These are phyloP conservation scores for Cephus cinctus DNA, from an alignment of 1,140 invertebrate species.

Conservation along the genomic window DNA sequence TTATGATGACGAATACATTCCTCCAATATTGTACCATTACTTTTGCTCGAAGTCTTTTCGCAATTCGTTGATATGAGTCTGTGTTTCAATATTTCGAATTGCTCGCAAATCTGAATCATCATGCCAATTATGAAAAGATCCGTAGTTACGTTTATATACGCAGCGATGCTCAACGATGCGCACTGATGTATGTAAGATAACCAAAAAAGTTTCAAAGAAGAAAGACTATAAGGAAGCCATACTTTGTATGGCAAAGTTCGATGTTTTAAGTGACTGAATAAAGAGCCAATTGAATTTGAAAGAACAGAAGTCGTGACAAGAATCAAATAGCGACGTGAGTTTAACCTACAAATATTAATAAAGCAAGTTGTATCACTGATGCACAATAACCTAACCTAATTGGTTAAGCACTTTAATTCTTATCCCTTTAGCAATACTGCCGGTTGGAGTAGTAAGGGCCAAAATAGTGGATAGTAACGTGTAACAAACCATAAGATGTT, in stretches of 20 bases:
- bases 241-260: constrained; percentile 20
- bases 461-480: no score
- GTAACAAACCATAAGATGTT: constrained; percentile 15
- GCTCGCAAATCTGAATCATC: constrained; percentile 21
- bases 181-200: constrained; percentile 27
- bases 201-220: constrained; percentile 14
- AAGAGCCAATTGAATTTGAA: constrained; percentile 18
- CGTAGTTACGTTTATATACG: constrained; percentile 22
- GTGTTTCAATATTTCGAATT: constrained; percentile 23
- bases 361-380: neutral
- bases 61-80: no score
- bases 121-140: constrained; percentile 25
- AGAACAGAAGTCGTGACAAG: constrained; percentile 16
- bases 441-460: no score
- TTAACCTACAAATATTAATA: constrained; percentile 9
- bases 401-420: no score
- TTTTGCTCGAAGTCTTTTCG: no score
- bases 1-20: no score
- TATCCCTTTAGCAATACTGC: no score
- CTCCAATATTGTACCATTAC: no score
- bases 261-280: constrained; percentile 16
- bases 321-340: constrained; percentile 13
- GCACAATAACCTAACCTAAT: neutral
- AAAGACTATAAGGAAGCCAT: constrained; percentile 28
- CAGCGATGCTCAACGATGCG: constrained; percentile 7